Conservation (phyloP, 2,797 vertebrate species). For the Syndactyla subalaris region DNA sequence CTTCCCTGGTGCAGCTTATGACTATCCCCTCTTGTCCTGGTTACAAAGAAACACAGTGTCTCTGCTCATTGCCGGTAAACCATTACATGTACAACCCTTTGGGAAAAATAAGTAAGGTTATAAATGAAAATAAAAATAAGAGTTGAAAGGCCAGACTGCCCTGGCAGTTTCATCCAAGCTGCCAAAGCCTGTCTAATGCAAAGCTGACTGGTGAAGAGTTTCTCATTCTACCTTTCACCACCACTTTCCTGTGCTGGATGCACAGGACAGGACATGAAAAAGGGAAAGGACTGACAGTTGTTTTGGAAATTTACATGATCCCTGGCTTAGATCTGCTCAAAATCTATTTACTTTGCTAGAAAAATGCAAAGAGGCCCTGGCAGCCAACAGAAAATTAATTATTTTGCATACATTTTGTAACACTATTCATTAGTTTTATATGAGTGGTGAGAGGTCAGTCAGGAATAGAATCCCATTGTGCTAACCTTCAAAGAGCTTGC, state of each 20-base stretch:
- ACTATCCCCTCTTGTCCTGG: not conserved
- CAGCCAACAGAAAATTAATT: conserved; percentile 27
- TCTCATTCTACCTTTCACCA: not conserved
- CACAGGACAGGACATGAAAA: not conserved
- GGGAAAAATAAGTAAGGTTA: not conserved
- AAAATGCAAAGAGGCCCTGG: not conserved
- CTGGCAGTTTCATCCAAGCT: not conserved
- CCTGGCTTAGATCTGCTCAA: not conserved
- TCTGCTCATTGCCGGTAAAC: not conserved
- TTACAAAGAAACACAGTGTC: not conserved
- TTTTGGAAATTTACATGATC: not conserved
- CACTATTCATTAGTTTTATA: conserved; percentile 30
- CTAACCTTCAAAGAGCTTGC: conserved; percentile 4
- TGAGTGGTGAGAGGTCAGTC: conserved; percentile 21
- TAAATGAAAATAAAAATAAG: not conserved
- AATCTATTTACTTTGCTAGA: conserved; percentile 9
- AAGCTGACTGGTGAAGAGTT: not conserved
- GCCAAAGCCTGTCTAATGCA: not conserved
- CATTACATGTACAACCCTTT: not conserved
- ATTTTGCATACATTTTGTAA: conserved; percentile 10
- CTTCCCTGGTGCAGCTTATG: not conserved
- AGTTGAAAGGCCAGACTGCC: not conserved
- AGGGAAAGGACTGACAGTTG: not conserved
- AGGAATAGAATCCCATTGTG: conserved; percentile 45
- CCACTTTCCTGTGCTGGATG: not conserved